Base-by-base conservation (phyloP, 2,113 vertebrate genomes). In the Python bivittatus region DNA sequence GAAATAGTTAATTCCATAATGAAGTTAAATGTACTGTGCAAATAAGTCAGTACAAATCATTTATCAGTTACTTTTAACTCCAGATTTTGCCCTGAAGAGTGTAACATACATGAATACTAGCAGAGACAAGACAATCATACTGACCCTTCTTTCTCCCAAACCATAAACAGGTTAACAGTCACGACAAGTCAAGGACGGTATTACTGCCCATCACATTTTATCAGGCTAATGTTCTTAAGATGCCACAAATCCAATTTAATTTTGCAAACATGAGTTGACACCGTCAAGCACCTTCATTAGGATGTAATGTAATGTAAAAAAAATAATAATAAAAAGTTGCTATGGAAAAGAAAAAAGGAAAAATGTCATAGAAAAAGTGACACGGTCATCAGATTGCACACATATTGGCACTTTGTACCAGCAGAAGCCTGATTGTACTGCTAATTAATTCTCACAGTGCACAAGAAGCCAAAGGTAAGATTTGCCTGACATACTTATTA, bases 361-460 rank as follows among this genome's bases (percentile, higher is more conserved):
- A 83, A 93, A 95, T 86, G 88, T 93, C 93, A 93, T 84, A 85
- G 91, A 95, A 97, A 96, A 96, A 97, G 60, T 90, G 93, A 95
- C 95, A 93, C 15, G 83, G 93, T 95, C 93, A 96, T 97, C 94
- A 96, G 94, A 97, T 97, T 95, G 94, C 96, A 96, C 96, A 95
- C 95, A 95, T 96, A 95, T 94, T 97, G 96, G 90, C 95, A 95
- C 95, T 96, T 96, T 95, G 96, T 94, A 96, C 97, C 95, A 93
- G 94, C 93, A 94, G 94, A 61, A 95, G 94, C 84, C 92, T 96
- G 96, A 97, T 97, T 95, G 94, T 96, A 96, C 96, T 97, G 95
- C 97, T 97, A 98, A 97, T 97, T 97, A 97, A 97, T 97, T 97
- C 96, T 97, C n/a, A 64, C 97, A 96, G 97, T 96, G 94, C 93